Evolutionary conservation across 2,888 invertebrate genomes (phyloP), one percentile per base, ranked within the genome.

Genomic region (Sesia bembeciformis): DNA sequence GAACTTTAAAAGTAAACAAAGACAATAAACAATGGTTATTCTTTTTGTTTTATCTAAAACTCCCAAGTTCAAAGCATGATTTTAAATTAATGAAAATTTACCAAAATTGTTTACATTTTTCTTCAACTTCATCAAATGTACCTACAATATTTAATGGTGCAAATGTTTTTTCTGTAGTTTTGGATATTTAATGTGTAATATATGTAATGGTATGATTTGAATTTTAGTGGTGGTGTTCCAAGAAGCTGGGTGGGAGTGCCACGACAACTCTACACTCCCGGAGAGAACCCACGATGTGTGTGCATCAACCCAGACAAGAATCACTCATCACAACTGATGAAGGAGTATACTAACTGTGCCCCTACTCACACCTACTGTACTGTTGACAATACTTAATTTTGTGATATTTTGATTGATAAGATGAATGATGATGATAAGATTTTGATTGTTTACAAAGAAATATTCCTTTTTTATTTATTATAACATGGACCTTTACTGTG

Each of bases 241-340:
- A 91, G 99, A 65, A 89, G 92, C 58, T 99, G 98, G 98, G 84
- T 91, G 8, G 99, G 99, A 23, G 94, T 97, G 51, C 99, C 99
- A 0, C 91, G 98, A 59, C 93, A 95, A 78, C 90, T 95, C 4
- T 96, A 92, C 73, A 91, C 93, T 58, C 92, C 94, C 8, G 94
- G 93, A 0, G 86, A 92, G 50, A 83, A 90, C 8, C 92, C 92
- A 58, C 92, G 95, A 52, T 99, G 98, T 89, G 97, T 95, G 4
- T 99, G 98, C 78, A 90, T 98, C 0, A 86, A 90, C 56, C 59
- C 77, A 3, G 74, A 89, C 2, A 76, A 88, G 53, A 77, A 87
- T 52, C 80, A 90, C 57, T 75, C 90, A 53, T 60, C 77, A 56
- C 80, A 84, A 5, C 89, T 91, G 64, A 72, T 95, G 40, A 91